Conservation (phyloP, 2,113 vertebrate genomes). For the Mystacornis crossleyi region DNA sequence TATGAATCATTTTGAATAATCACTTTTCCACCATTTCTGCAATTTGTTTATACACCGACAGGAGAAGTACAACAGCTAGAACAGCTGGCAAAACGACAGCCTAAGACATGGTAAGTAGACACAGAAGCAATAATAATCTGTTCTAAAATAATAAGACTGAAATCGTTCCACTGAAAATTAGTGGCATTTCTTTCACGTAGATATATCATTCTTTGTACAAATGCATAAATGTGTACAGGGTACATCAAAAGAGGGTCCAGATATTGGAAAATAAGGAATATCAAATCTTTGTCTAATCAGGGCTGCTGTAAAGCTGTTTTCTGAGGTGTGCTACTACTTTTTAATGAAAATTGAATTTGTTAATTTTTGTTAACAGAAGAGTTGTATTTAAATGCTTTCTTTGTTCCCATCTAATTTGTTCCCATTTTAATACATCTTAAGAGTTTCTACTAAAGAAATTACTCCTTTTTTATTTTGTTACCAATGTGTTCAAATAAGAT, state of each 20-base stretch:
- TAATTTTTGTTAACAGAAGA: neutral
- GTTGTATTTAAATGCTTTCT: neutral
- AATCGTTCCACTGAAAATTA: neutral
- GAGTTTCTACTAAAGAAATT: neutral
- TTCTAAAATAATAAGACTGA: neutral
- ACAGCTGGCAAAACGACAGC: neutral
- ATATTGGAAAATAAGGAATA: neutral
- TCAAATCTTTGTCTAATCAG: neutral
- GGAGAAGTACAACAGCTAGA: neutral
- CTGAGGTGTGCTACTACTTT: neutral
- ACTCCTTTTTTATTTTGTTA: neutral
- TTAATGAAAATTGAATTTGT: neutral
- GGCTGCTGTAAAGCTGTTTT: neutral
- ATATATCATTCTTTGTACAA: neutral
- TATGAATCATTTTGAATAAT: neutral
- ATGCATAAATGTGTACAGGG: neutral
- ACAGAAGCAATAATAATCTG: neutral
- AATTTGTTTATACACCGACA: neutral
- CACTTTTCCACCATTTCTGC: neutral
- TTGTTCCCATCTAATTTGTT: neutral
- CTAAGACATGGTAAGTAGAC: neutral
- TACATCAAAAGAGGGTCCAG: neutral
- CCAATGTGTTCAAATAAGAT: neutral
- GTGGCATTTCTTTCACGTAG: neutral
- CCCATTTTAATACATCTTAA: neutral